phyloP scores from a whole-genome alignment of 2,797 vertebrate species.

The Sebastes jordani region DNA sequence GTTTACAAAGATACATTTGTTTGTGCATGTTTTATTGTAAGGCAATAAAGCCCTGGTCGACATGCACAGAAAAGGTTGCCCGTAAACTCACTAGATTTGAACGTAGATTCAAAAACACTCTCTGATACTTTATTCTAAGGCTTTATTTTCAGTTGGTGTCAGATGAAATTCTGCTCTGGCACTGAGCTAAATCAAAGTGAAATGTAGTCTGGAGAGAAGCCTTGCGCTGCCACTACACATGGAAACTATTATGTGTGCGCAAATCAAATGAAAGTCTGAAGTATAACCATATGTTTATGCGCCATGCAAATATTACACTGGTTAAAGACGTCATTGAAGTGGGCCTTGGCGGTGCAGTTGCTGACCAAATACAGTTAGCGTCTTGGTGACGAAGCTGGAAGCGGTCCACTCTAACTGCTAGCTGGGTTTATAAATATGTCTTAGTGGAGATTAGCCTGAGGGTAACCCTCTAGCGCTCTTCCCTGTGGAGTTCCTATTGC shows the following conservation, averaged over 20 bases:
- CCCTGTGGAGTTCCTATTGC: constrained; percentile 52
- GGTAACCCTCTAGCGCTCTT: constrained; percentile 45
- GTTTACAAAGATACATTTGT: constrained; percentile 10
- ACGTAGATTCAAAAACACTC: not conserved
- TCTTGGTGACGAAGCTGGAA: constrained; percentile 50
- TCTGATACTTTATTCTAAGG: not conserved
- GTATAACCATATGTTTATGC: constrained; percentile 52
- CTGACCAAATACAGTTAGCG: constrained; percentile 57
- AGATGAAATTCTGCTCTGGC: constrained; percentile 34
- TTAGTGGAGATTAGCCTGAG: constrained; percentile 59
- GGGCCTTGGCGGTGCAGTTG: not conserved
- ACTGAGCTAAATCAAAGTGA: constrained; percentile 35
- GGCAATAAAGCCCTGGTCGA: constrained; percentile 1
- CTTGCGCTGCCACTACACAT: constrained; percentile 20
- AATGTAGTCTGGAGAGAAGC: constrained; percentile 32
- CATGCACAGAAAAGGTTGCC: not conserved
- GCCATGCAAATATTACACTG: constrained; percentile 43
- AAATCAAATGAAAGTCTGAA: constrained; percentile 48
- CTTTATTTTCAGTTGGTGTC: constrained; percentile 33
- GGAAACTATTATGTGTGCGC: constrained; percentile 53
- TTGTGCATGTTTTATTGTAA: constrained; percentile 25
- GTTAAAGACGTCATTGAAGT: constrained; percentile 21
- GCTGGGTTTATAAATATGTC: constrained; percentile 72
- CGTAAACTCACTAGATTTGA: constrained; percentile 12
- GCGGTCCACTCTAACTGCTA: constrained; percentile 50